Evolutionary conservation across 2,888 invertebrate genomes (phyloP).

Genomic region (Drosophila barbarae): DNA sequence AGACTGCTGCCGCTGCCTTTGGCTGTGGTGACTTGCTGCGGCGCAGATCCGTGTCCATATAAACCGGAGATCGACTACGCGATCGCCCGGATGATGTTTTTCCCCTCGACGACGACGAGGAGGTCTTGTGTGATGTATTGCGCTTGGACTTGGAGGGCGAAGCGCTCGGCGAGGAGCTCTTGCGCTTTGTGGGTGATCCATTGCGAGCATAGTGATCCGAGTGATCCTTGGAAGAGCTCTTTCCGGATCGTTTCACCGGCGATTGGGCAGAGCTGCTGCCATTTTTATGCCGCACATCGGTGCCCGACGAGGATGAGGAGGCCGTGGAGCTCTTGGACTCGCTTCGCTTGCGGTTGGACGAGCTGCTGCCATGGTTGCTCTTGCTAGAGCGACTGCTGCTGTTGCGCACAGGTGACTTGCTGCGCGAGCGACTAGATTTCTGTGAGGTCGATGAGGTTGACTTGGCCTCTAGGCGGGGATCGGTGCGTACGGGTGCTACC

Average conservation of each 20-base stretch:
- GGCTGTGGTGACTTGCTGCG: constrained; percentile 58
- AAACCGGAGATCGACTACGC: constrained; percentile 76
- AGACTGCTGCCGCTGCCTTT: constrained; percentile 25
- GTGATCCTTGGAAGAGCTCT: constrained; percentile 49
- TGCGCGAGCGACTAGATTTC: constrained; percentile 69
- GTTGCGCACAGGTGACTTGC: constrained; percentile 74
- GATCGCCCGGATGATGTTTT: constrained; percentile 55
- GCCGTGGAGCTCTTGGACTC: constrained; percentile 72
- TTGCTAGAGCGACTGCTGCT: constrained; percentile 58
- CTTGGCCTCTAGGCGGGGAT: constrained; percentile 57
- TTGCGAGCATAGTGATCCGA: constrained; percentile 58
- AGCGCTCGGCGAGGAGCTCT: constrained; percentile 70
- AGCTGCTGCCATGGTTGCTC: constrained; percentile 42
- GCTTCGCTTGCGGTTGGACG: constrained; percentile 68
- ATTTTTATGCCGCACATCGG: constrained; percentile 60
- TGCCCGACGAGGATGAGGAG: constrained; percentile 66
- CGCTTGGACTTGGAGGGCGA: constrained; percentile 73
- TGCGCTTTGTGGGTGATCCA: constrained; percentile 66
- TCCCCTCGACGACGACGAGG: constrained; percentile 31
- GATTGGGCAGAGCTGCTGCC: constrained; percentile 40
- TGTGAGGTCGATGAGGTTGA: constrained; percentile 29
- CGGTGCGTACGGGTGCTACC: constrained; percentile 45
- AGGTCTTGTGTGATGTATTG: constrained; percentile 56
- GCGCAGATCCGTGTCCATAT: constrained; percentile 73
- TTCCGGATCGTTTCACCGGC: constrained; percentile 50